These are phyloP conservation scores for Neosilurus hyrtlii DNA, from an alignment of 2,797 vertebrate genomes.

Conservation along the genomic window DNA sequence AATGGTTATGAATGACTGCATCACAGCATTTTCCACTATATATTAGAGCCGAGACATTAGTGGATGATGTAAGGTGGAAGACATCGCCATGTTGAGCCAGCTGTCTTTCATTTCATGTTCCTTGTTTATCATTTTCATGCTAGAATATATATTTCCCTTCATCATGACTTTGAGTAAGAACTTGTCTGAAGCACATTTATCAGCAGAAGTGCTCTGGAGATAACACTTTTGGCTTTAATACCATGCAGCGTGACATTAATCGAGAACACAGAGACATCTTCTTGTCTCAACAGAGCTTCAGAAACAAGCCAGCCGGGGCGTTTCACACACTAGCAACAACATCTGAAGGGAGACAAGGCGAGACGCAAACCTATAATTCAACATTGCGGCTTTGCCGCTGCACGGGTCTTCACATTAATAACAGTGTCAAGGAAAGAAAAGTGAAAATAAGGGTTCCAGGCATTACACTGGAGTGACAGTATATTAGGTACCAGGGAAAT, in stretches of 20 bases:
- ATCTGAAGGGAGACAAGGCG: conserved; percentile 8
- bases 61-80: conserved; percentile 45
- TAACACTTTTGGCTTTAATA: conserved; percentile 31
- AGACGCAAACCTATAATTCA: conserved; percentile 31
- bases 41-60: conserved; percentile 16
- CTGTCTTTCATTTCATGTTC: conserved; percentile 27
- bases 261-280: conserved; percentile 4
- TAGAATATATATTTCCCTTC: conserved; percentile 19
- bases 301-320: conserved; percentile 23
- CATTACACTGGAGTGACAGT: background rate
- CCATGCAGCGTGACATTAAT: conserved; percentile 13
- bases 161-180: conserved; percentile 11
- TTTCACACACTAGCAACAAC: conserved; percentile 16
- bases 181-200: conserved; percentile 37
- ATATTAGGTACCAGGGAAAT: background rate
- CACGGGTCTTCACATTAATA: conserved; percentile 22
- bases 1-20: conserved; percentile 20
- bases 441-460: background rate
- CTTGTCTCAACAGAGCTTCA: conserved; percentile 18
- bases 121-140: background rate
- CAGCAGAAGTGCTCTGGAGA: conserved; percentile 29
- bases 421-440: conserved; percentile 2
- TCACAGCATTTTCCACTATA: conserved; percentile 7
- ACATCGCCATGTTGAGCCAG: conserved; percentile 15
- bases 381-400: conserved; percentile 12